Percentiles rank a stretch among this genome's conserved stretches.
These are phyloP conservation scores for Melanostoma scalare DNA, from an alignment of 2,888 invertebrate species.

Conservation along the genomic window DNA sequence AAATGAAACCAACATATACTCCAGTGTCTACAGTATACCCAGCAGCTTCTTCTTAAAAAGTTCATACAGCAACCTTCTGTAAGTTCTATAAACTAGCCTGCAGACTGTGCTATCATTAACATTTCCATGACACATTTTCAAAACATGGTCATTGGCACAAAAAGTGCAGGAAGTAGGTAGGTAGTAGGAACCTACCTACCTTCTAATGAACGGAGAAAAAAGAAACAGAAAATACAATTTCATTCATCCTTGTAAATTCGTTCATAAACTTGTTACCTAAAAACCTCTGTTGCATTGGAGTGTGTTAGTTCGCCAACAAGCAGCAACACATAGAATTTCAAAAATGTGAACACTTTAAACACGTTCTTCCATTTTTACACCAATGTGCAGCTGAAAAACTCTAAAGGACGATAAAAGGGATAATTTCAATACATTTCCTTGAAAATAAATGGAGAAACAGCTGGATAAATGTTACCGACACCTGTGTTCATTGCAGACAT, in stretches of 20 bases:
- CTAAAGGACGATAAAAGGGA: slow-evolving; percentile 48
- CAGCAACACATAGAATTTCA: slow-evolving; percentile 19
- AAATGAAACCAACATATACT: too few species aligned
- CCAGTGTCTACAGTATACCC: too few species aligned
- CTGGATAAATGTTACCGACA: slow-evolving; percentile 64
- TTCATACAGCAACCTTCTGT: too few species aligned
- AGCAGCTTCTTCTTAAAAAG: too few species aligned
- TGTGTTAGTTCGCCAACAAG: slow-evolving; percentile 14
- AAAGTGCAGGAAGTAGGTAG: too few species aligned
- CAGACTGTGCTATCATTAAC: too few species aligned
- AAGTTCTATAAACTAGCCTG: too few species aligned
- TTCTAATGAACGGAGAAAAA: not conserved
- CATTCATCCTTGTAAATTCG: slow-evolving; percentile 47
- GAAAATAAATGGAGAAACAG: slow-evolving; percentile 61
- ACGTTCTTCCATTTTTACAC: not conserved
- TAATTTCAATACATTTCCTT: slow-evolving; percentile 57
- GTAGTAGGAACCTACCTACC: too few species aligned
- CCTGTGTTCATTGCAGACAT: slow-evolving; percentile 63
- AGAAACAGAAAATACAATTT: slow-evolving; percentile 23
- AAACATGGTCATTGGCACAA: too few species aligned
- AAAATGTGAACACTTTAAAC: slow-evolving; percentile 24
- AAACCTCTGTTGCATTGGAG: slow-evolving; percentile 29
- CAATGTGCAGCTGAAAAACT: slow-evolving; percentile 14
- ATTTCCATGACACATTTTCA: too few species aligned
- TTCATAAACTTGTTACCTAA: not conserved